Base-by-base conservation (phyloP, 2,797 vertebrate genomes). In the Coilia nasus region DNA sequence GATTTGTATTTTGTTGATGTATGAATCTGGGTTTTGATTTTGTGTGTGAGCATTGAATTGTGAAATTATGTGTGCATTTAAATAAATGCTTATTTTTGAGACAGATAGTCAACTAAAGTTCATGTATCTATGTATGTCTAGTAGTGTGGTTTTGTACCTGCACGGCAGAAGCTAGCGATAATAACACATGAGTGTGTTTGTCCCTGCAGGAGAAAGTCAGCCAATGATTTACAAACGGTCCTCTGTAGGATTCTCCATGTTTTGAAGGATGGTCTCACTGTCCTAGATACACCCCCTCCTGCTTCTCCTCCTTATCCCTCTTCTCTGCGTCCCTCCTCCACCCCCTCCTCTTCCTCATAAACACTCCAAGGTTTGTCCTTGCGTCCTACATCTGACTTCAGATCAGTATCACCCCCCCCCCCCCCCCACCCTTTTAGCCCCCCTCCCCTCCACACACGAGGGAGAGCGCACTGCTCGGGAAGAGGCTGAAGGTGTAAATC, bases 251-350 rank as follows among this genome's bases (percentile, higher is more conserved):
- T 44, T 41, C 71, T 19, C 31, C 17, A 17, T 41, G 12, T 71
- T 71, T 71, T 71, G 71, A 78, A 78, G 35, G 71, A 78, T 78
- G 35, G 71, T 19, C 31, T 78, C 5, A 44, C 71, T 78, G 71
- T 41, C 71, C 71, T 44, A 78, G 71, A 44, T 78, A 17, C 21
- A 17, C 35, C 44, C 25, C 28, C 60, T 0, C 21, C 41, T 12
- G 4, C 60, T 9, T 9, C 50, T 9, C 50, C 14, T 54, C 50
- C 50, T 54, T 7, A 2, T 54, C 7, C 50, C 9, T 54, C 14
- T 54, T 14, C 50, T 54, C 50, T 3, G 3, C 50, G 3, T 54
- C 14, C 50, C 50, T 54, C 50, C 50, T 54, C 14, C 2, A 10
- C 50, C 50, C 14, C 44, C 35, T n/a, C 44, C 19, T 6, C 50